Evolutionary conservation across 2,113 vertebrate genomes (phyloP).

Genomic region (Ornithorhynchus anatinus): DNA sequence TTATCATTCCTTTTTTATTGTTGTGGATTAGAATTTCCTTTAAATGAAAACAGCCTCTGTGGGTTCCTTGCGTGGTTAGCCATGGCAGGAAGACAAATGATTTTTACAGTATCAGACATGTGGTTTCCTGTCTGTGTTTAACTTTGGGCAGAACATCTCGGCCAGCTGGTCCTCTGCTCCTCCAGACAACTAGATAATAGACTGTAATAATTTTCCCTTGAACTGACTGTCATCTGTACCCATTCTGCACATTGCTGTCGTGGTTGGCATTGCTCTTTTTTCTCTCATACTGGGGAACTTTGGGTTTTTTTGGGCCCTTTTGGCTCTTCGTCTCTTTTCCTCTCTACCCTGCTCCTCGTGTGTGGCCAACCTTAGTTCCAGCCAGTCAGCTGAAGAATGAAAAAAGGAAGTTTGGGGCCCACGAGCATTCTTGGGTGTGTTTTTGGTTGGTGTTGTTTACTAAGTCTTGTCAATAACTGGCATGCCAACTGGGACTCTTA

Average conservation of each 20-base stretch:
- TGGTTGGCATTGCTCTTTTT: neutral
- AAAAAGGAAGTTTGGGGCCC: neutral
- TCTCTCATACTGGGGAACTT: neutral
- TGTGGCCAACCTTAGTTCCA: neutral
- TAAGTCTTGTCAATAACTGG: neutral
- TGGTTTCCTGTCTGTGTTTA: constrained; percentile 94
- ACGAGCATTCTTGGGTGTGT: neutral
- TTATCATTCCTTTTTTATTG: constrained; percentile 59
- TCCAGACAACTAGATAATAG: constrained; percentile 62
- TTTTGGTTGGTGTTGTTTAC: neutral
- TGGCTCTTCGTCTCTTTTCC: neutral
- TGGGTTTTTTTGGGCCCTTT: neutral
- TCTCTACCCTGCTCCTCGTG: neutral
- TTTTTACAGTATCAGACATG: constrained; percentile 90
- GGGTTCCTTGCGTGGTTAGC: constrained; percentile 68
- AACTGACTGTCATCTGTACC: constrained; percentile 50
- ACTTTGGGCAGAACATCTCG: constrained; percentile 81
- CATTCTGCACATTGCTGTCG: constrained; percentile 29
- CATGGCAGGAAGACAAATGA: constrained; percentile 76
- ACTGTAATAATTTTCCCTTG: constrained; percentile 62
- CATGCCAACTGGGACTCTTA: constrained; percentile 5
- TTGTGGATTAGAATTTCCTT: constrained; percentile 68
- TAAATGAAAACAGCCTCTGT: constrained; percentile 74
- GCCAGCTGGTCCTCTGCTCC: constrained; percentile 70
- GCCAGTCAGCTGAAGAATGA: neutral